These are phyloP conservation scores for Drosophila tropicalis DNA, from an alignment of 1,140 invertebrate species.

Conservation along the genomic window DNA sequence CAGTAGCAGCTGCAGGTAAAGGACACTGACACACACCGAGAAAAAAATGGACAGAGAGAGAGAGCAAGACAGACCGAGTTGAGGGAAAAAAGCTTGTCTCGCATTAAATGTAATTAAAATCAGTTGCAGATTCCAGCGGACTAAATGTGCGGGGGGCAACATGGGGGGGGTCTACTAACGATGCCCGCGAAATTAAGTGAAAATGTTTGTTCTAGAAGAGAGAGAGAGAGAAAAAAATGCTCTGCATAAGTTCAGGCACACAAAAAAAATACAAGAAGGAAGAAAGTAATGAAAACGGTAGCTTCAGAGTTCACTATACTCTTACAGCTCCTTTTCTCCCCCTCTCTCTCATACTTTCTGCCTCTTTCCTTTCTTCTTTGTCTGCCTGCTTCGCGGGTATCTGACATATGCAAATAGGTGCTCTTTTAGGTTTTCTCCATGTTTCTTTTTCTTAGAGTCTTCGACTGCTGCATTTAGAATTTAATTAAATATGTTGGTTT, in stretches of 20 bases:
- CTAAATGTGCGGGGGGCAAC: not conserved
- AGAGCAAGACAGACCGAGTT: not conserved
- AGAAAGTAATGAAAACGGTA: slow-evolving; percentile 22
- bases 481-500: slow-evolving; percentile 60
- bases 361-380: not conserved
- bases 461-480: slow-evolving; percentile 56
- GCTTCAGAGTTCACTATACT: not conserved
- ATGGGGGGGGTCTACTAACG: slow-evolving; percentile 34
- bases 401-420: slow-evolving; percentile 10
- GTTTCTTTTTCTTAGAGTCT: slow-evolving; percentile 4
- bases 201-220: slow-evolving; percentile 55
- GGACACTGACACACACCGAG: not conserved
- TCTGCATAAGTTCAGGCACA: slow-evolving; percentile 51
- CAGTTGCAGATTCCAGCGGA: slow-evolving; percentile 39
- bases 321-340: not conserved
- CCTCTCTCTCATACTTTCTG: not conserved
- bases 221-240: slow-evolving; percentile 14
- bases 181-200: slow-evolving; percentile 58
- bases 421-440: slow-evolving; percentile 2
- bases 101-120: slow-evolving; percentile 66
- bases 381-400: not conserved
- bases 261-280: slow-evolving; percentile 18
- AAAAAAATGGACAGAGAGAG: not conserved
- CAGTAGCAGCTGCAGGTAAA: slow-evolving; percentile 37
- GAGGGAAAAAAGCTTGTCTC: slow-evolving; percentile 29